These are phyloP conservation scores for Actinemys pallida DNA, from an alignment of 2,113 vertebrate genomes.

Conservation along the genomic window DNA sequence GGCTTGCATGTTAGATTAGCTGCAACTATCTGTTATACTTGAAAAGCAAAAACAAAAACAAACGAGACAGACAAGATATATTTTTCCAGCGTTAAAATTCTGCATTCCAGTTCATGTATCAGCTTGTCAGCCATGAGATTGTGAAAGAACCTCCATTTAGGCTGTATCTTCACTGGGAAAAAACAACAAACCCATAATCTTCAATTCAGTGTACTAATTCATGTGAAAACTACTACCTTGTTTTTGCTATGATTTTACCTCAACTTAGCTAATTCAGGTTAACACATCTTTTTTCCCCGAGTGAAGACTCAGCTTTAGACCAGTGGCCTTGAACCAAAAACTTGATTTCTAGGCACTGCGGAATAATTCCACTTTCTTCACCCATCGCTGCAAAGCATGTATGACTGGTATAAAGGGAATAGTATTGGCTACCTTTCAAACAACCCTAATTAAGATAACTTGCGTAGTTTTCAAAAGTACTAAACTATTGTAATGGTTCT, in stretches of 20 bases:
- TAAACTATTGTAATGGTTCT: not conserved
- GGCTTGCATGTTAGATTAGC: not conserved
- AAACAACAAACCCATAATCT: not conserved
- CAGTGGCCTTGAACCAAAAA: not conserved
- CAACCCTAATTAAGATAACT: not conserved
- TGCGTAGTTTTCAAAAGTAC: slow-evolving; percentile 28
- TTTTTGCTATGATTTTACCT: not conserved
- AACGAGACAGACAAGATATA: not conserved
- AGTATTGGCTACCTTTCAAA: not conserved
- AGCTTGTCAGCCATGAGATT: not conserved
- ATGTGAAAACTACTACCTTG: not conserved
- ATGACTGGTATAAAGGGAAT: not conserved
- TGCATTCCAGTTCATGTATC: not conserved
- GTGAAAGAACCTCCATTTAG: not conserved
- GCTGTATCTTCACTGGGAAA: too few species aligned
- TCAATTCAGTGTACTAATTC: not conserved
- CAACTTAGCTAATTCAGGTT: not conserved
- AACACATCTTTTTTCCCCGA: not conserved
- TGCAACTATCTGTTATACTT: not conserved
- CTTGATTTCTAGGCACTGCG: not conserved
- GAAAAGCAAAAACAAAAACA: not conserved
- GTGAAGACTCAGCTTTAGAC: not conserved
- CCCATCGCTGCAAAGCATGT: not conserved
- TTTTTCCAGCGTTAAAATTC: not conserved
- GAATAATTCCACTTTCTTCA: not conserved